Conservation (phyloP, 2,113 vertebrate genomes). For the Numenius arquata region DNA sequence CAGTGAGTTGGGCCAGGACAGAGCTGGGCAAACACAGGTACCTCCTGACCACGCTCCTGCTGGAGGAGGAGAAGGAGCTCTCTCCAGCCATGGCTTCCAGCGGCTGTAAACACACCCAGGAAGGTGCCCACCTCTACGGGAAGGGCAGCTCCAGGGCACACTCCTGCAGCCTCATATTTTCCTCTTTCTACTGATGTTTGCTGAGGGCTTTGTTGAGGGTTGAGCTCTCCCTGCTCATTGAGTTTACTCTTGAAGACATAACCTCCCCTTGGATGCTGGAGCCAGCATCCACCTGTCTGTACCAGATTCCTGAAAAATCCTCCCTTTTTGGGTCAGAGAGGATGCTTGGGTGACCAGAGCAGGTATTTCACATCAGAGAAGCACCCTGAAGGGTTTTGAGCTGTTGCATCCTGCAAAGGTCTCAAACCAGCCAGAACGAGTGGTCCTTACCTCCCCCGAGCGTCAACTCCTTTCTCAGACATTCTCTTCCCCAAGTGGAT, state of each 20-base stretch:
- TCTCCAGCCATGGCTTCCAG: not conserved
- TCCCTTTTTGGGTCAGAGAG: not conserved
- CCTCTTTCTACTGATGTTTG: not conserved
- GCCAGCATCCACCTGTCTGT: accelerated
- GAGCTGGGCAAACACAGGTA: not conserved
- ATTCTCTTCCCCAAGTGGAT: too few relatives aligned
- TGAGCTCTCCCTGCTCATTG: not conserved
- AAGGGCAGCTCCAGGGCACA: not conserved
- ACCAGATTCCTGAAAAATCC: not conserved
- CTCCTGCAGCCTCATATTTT: accelerated
- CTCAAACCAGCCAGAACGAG: not conserved
- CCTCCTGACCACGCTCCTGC: not conserved
- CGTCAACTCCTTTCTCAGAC: not conserved
- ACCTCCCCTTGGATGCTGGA: accelerated
- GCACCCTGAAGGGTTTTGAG: not conserved
- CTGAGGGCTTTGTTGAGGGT: not conserved
- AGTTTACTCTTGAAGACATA: not conserved
- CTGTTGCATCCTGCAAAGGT: not conserved
- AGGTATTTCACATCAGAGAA: not conserved
- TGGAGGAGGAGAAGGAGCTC: not conserved
- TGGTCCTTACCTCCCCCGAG: accelerated
- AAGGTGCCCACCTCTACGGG: accelerated
- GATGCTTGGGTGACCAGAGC: not conserved
- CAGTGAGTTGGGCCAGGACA: accelerated
- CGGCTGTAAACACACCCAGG: not conserved